Percentiles rank a stretch among this genome's conserved stretches.
phyloP scores from a whole-genome alignment of 2,888 invertebrate species.

The Crepidodera aurea region DNA sequence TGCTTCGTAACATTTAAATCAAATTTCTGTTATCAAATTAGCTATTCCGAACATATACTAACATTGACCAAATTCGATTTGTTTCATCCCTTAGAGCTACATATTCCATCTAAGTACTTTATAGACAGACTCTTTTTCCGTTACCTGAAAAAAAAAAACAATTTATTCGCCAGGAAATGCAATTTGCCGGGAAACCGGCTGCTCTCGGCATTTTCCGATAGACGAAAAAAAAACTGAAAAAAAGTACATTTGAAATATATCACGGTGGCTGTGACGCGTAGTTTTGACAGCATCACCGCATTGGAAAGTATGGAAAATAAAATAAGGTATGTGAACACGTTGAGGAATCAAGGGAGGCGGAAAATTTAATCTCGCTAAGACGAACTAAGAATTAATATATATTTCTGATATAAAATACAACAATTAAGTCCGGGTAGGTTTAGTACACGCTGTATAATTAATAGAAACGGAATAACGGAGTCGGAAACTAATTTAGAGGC shows the following conservation, averaged over 20 bases:
- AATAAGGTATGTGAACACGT: constrained; percentile 15
- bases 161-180: constrained; percentile 22
- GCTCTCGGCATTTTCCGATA: constrained; percentile 26
- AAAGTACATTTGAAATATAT: constrained; percentile 35
- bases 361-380: background rate
- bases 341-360: background rate
- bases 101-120: constrained; percentile 2
- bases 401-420: too few relatives aligned
- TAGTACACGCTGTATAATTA: too few relatives aligned
- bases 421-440: too few relatives aligned
- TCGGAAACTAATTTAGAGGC: too few relatives aligned
- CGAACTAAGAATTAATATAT: too few relatives aligned
- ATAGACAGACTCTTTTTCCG: constrained; percentile 9
- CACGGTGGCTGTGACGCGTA: constrained; percentile 27
- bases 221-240: constrained; percentile 20
- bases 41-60: too few relatives aligned
- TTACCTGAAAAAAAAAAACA: constrained; percentile 15
- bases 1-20: too few relatives aligned
- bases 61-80: background rate
- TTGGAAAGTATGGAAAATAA: constrained; percentile 33
- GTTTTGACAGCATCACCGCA: constrained; percentile 28
- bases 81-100: background rate
- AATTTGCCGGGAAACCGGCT: constrained; percentile 26
- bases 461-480: too few relatives aligned
- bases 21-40: too few relatives aligned